These are phyloP conservation scores for Phalacrocorax brasilianus DNA, from an alignment of 2,113 vertebrate species.

Conservation along the genomic window DNA sequence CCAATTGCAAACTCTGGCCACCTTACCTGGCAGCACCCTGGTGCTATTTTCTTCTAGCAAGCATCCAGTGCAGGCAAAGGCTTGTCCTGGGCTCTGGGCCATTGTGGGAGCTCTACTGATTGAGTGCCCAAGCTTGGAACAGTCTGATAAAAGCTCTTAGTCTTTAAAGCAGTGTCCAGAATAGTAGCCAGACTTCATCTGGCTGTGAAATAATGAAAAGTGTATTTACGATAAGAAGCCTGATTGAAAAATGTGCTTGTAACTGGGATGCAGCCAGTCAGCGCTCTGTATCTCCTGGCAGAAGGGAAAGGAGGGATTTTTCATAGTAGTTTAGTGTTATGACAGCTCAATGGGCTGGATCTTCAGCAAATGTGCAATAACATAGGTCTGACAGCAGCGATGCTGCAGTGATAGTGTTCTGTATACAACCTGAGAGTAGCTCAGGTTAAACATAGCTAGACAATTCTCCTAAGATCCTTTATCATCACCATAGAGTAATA, in stretches of 20 bases:
- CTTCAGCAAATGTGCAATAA: background rate
- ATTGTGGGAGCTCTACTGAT: background rate
- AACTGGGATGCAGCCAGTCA: background rate
- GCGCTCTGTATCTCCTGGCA: background rate
- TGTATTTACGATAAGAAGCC: background rate
- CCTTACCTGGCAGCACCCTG: background rate
- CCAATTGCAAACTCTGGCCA: background rate
- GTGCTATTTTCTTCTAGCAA: background rate
- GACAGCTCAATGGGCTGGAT: background rate
- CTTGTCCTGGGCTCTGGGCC: background rate
- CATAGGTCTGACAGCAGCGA: fast-evolving
- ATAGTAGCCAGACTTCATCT: background rate
- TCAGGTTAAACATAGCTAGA: background rate
- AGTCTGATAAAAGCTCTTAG: background rate
- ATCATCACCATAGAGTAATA: background rate
- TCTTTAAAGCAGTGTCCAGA: background rate
- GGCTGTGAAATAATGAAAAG: background rate
- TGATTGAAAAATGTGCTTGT: background rate
- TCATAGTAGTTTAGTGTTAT: background rate
- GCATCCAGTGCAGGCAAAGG: background rate
- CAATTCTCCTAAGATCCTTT: background rate
- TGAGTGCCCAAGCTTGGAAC: background rate
- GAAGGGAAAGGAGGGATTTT: background rate
- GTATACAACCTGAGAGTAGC: background rate
- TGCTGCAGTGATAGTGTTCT: background rate